A percentile compares a stretch with the other conserved stretches of the same genome.
Evolutionary conservation across 1,140 invertebrate species (phyloP).

Genomic region (Polypedilum vanderplanki): DNA sequence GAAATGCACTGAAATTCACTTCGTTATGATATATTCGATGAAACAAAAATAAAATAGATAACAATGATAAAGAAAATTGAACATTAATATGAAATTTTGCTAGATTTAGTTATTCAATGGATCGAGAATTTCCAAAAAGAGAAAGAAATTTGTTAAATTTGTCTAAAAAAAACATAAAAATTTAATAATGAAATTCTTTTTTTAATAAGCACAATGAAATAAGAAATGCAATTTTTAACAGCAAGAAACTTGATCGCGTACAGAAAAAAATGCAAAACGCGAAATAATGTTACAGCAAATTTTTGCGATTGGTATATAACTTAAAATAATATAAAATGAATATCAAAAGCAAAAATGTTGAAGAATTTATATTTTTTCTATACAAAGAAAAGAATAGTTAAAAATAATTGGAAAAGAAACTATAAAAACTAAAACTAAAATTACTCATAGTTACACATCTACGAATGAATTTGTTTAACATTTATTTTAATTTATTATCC

Average conservation of each 20-base stretch:
- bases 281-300: not conserved
- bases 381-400: not conserved
- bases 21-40: not conserved
- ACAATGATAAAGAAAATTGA: not conserved
- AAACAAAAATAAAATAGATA: not conserved
- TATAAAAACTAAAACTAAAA: not conserved
- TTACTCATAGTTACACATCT: not conserved
- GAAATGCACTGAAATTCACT: not conserved
- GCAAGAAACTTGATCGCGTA: not conserved
- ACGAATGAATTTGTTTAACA: not conserved
- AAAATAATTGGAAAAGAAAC: no score
- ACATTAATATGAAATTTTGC: not conserved
- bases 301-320: not conserved
- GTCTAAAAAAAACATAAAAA: not conserved
- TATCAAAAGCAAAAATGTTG: not conserved
- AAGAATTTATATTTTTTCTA: constrained; percentile 9
- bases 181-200: not conserved
- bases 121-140: not conserved
- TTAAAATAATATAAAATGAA: not conserved
- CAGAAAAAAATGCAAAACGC: not conserved
- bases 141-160: not conserved
- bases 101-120: not conserved
- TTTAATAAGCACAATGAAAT: not conserved
- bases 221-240: constrained; percentile 1
- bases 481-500: no score